Base-by-base conservation (phyloP, 2,797 vertebrate genomes). In the Lemur catta region DNA sequence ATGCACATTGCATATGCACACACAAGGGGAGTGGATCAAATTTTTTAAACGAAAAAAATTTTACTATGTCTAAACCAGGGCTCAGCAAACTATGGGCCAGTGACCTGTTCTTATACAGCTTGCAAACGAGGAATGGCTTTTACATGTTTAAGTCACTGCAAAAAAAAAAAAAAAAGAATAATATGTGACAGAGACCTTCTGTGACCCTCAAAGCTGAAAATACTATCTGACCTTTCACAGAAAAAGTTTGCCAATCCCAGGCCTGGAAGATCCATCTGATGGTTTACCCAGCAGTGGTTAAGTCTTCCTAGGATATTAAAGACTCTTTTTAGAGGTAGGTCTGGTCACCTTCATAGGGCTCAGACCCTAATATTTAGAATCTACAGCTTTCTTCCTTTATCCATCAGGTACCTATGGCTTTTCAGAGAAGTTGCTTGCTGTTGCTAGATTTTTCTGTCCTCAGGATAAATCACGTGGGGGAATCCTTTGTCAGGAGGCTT, bases 361-460 rank as follows among this genome's bases (percentile, higher is more conserved):
- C 57, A 10, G 22, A 13, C 12, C 67, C 57, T 71, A 72, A 76
- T 38, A 33, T 52, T 26, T 22, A 61, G 81, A 89, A 35, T 50
- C 28, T 10, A 22, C 4, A 7, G 26, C 10, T 82, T 85, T 71
- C 61, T 72, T 57, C 7, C 46, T 67, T 71, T 59, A 12, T 52
- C 22, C 2, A 6, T 65, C n/a, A 48, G 33, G 38, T 24, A 22
- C 35, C 43, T n/a, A 11, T 7, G 74, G n/a, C 41, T 76, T 90
- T 71, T 41, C 35, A 50, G 48, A 80, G 61, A 6, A 11, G 33
- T 71, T 48, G 84, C n/a, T 67, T 46, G 6, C 71, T 67, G 8
- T 69, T 79, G 50, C 65, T 81, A 7, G 10, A 35, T 50, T 67
- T 81, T 79, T 88, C 43, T 93, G 30, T 82, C 80, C 24, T 52